phyloP scores from a whole-genome alignment of 2,797 vertebrate species.

The Caiman crocodilus region DNA sequence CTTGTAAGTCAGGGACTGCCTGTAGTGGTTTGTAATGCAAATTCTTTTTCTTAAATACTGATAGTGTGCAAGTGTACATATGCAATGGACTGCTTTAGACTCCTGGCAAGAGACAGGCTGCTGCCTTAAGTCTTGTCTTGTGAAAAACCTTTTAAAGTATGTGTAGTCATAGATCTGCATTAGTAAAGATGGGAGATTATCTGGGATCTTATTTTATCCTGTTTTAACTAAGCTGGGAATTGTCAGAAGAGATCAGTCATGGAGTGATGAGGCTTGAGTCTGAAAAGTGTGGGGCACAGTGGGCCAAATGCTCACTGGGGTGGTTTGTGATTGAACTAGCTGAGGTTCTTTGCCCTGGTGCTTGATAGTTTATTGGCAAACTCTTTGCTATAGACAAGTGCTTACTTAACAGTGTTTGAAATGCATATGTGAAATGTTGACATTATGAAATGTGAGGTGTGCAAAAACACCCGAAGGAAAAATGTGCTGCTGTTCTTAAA shows the following conservation, averaged over 20 bases:
- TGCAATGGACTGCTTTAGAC: too few species aligned
- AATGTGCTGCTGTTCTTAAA: not conserved
- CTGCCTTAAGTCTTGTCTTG: not conserved
- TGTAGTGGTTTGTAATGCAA: too few species aligned
- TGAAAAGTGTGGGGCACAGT: not conserved
- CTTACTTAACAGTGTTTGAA: not conserved
- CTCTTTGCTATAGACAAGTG: not conserved
- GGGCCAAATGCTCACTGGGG: not conserved
- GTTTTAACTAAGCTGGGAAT: fast-evolving
- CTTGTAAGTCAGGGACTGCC: too few species aligned
- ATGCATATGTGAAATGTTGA: not conserved
- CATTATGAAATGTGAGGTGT: not conserved
- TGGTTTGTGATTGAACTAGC: not conserved
- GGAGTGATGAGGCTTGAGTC: not conserved
- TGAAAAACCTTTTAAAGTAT: not conserved
- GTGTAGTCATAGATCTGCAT: not conserved
- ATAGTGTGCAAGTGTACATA: not conserved
- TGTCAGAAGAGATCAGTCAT: not conserved
- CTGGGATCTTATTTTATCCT: not conserved
- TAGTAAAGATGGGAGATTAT: fast-evolving
- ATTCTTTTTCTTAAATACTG: not conserved
- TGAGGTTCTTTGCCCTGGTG: not conserved
- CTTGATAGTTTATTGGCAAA: not conserved
- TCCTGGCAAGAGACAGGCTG: not conserved
- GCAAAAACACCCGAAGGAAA: not conserved